Base-by-base conservation (phyloP, 1,140 invertebrate species). In the Araneus ventricosus region DNA sequence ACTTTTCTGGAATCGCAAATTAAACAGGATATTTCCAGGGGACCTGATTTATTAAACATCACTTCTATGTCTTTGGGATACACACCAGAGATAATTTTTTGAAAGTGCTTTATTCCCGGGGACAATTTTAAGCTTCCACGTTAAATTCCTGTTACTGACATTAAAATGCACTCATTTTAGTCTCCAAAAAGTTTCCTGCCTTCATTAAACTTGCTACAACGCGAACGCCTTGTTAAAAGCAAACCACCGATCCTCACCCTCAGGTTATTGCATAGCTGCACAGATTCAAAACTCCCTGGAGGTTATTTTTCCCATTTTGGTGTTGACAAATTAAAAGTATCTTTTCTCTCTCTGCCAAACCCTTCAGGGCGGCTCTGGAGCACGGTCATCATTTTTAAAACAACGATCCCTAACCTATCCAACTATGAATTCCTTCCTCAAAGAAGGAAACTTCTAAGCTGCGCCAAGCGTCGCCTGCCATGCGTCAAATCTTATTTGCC, bases 401-500 rank as follows among this genome's bases (percentile, higher is more conserved):
- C 75, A 80, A 61, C 45, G 61, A 79, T 45, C 85, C 75, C 67
- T 90, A 57, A 57, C 45, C 75, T 59, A 90, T 80, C 67, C 52
- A 80, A 80, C 88, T 90, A 90, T 90, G 70, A 90, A 45, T 75
- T 67, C 41, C 45, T 84, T 22, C 20, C 2, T 22, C 57, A 82
- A 92, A 79, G 88, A 79, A 90, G 88, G 88, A 70, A 90, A 90
- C 88, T 90, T 90, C 80, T 90, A 90, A 90, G 67, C 88, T 41
- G 80, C 24, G 24, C 80, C 80, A 45, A 88, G 86, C 89, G 82
- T 70, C 80, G 41, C 63, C 61, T 75, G n/a, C 63, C 90, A 86
- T 30, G 90, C 90, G 61, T 92, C 90, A 86, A 92, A 92, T 92
- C 90, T 92, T 92, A 92, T 92, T 92, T 92, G 37, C 70, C 82